Base-by-base conservation (phyloP, 2,888 invertebrate species). In the Sicus ferrugineus region DNA sequence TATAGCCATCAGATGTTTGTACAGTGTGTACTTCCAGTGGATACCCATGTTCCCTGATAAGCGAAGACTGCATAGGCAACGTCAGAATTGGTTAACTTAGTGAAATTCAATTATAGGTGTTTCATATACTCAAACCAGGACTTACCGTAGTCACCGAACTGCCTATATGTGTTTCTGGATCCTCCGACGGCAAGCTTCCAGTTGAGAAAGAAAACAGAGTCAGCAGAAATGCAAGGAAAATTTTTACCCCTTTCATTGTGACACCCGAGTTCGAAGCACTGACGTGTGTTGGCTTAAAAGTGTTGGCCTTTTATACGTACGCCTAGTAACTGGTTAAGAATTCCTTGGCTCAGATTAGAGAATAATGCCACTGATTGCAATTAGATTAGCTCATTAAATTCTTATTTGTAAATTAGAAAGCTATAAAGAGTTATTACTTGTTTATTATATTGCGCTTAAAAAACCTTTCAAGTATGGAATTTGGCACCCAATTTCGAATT, bases 11-110 rank as follows among this genome's bases (percentile, higher is more conserved):
- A 1, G 78, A 76, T 0, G 82, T 82, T 67, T 88, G 84, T 0
- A 93, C 87, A 0, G 87, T 84, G 77, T 93, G 92, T 14, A 77
- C 79, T 52, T 82, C 92, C 23, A 80, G 73, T 0, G 75, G 73
- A 68, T 82, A 81, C 0, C 82, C 82, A 73, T 77, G 66, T 31
- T 31, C 14, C 19, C 38, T 26, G 1, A 69, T 61, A 2, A 69
- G 34, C 1, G 52, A 54, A 34, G 26, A 26, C 68, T 61, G 19
- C 28, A 26, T 16, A 28, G 11, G 4, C 2, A 54, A 54, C 26
- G 2, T 5, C 14, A 21, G 3, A 23, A 5, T 52, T 52, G 38
- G 11, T 38, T 95, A 0, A 92, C 91, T 74, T 92, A 92, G 75
- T 88, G 5, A n/a, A n/a, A 48, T 48, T 48, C 48, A 48, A 19